Conservation (phyloP, 2,888 invertebrate species). For the Anorthoa munda region DNA sequence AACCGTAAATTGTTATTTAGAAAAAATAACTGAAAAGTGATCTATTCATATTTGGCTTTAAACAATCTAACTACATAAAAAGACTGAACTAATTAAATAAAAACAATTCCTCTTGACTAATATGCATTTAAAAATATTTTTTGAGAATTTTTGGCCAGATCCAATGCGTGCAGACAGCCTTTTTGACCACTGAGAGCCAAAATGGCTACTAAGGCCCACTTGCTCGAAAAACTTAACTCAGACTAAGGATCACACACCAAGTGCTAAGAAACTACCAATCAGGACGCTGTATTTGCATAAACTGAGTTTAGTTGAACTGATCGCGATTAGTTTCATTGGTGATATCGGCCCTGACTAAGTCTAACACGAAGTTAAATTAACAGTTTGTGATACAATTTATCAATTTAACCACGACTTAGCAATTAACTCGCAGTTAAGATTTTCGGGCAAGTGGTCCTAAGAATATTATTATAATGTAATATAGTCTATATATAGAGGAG, state of each 20-base stretch:
- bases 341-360: no score
- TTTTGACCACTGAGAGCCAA: conserved; percentile 4
- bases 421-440: no score
- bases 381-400: no score
- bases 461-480: not conserved
- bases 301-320: no score
- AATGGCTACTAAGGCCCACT: not conserved
- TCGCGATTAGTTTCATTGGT: no score
- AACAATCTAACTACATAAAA: conserved; percentile 38
- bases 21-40: conserved; percentile 30
- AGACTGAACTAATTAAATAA: conserved; percentile 63
- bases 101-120: conserved; percentile 18
- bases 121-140: conserved; percentile 47
- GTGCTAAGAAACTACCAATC: no score
- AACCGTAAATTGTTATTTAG: not conserved
- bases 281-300: no score
- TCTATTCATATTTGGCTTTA: conserved; percentile 61
- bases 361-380: no score
- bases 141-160: conserved; percentile 14
- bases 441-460: no score
- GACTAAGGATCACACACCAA: no score
- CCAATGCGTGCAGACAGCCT: not conserved
- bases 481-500: not conserved
- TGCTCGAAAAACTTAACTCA: no score
- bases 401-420: no score